A percentile compares a stretch with the other conserved stretches of the same genome.
Conservation (phyloP, 2,888 invertebrate species). For the Atethmia centrago region DNA sequence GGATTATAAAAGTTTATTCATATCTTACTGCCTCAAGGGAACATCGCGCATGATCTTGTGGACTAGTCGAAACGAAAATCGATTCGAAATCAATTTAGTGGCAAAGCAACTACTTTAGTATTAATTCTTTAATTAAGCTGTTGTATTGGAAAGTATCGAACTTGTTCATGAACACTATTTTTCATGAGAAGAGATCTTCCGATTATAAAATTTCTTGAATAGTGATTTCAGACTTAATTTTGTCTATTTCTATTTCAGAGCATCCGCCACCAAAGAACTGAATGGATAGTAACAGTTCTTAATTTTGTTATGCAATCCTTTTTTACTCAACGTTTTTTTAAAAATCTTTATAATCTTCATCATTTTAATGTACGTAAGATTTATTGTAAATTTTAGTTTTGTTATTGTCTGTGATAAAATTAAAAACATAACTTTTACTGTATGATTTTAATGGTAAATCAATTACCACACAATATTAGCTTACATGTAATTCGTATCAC, state of each 20-base stretch:
- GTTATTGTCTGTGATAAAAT: slow-evolving; percentile 25
- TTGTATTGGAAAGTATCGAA: not conserved
- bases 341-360: slow-evolving; percentile 29
- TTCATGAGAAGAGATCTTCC: not conserved
- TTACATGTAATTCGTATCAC: slow-evolving; percentile 70
- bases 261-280: slow-evolving; percentile 33
- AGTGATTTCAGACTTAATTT: not conserved
- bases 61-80: not conserved
- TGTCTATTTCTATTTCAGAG: slow-evolving; percentile 48
- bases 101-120: not conserved
- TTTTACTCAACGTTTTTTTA: slow-evolving; percentile 8
- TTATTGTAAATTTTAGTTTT: slow-evolving; percentile 41
- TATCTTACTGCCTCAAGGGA: not conserved
- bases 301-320: slow-evolving; percentile 4
- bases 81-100: not conserved
- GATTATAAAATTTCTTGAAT: not conserved
- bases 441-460: slow-evolving; percentile 76
- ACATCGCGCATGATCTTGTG: not conserved
- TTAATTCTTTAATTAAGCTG: not conserved
- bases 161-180: not conserved
- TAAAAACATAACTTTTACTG: slow-evolving; percentile 56
- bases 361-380: slow-evolving; percentile 35
- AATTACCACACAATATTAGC: slow-evolving; percentile 75
- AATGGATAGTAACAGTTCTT: slow-evolving; percentile 18
- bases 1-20: not conserved